Conservation (phyloP, 2,797 vertebrate genomes). For the Acanthopagrus latus region DNA sequence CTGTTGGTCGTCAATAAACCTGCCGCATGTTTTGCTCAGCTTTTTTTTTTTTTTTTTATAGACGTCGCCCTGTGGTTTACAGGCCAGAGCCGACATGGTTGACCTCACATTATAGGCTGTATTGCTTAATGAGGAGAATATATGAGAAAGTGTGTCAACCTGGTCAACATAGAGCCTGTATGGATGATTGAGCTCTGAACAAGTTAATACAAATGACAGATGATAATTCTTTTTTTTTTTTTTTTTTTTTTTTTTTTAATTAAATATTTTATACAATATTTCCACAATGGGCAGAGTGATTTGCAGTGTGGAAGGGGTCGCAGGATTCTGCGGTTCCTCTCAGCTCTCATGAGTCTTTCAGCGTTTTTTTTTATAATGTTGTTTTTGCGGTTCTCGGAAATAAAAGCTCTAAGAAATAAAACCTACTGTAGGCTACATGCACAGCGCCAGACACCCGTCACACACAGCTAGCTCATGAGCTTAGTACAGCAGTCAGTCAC, state of each 20-base stretch:
- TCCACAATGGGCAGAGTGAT: neutral
- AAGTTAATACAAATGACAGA: neutral
- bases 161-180: conserved; percentile 28
- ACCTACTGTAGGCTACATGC: neutral
- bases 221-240: neutral
- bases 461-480: too few relatives aligned
- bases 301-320: neutral
- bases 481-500: too few relatives aligned
- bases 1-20: conserved; percentile 14
- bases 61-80: conserved; percentile 23
- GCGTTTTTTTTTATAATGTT: neutral
- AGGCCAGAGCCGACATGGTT: conserved; percentile 14
- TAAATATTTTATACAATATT: neutral
- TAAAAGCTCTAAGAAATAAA: neutral
- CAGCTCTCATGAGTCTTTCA: neutral
- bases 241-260: too few relatives aligned
- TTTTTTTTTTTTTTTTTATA: conserved; percentile 12
- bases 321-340: neutral
- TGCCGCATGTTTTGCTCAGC: conserved; percentile 23
- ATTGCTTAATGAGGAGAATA: conserved; percentile 33
- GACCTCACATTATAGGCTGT: conserved; percentile 28
- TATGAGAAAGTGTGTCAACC: conserved; percentile 15
- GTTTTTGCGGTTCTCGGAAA: neutral
- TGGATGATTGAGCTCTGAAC: neutral
- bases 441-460: neutral